These are phyloP conservation scores for Falco berigora DNA, from an alignment of 2,797 vertebrate species.

Conservation along the genomic window DNA sequence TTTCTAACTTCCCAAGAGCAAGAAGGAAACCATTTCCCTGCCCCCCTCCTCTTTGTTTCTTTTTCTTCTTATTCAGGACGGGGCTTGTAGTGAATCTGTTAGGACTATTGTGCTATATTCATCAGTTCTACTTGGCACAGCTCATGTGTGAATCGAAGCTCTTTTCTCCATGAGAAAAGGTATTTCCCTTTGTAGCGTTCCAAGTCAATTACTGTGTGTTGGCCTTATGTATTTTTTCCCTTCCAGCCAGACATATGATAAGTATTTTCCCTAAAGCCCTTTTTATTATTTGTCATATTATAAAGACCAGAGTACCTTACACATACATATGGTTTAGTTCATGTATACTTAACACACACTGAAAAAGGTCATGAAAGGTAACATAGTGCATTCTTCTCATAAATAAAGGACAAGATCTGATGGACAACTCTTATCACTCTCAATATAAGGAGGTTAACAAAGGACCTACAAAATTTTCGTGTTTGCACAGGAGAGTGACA, in stretches of 20 bases:
- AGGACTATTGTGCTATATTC: slow-evolving; percentile 26
- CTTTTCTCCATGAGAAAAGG: background rate
- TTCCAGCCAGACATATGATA: background rate
- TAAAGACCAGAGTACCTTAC: background rate
- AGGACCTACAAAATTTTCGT: background rate
- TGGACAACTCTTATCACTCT: background rate
- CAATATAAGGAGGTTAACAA: background rate
- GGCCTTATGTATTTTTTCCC: background rate
- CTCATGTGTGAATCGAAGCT: background rate
- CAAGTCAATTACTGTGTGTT: background rate
- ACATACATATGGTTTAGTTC: background rate
- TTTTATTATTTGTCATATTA: background rate
- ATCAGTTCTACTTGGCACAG: background rate
- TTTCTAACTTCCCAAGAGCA: slow-evolving; percentile 14
- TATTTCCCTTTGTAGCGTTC: background rate
- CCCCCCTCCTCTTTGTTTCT: slow-evolving; percentile 6
- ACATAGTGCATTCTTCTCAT: background rate
- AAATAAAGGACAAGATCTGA: background rate
- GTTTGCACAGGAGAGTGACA: background rate
- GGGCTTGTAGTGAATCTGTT: slow-evolving; percentile 12
- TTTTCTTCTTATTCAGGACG: background rate
- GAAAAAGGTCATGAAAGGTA: background rate
- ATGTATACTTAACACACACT: background rate
- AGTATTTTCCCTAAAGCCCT: background rate
- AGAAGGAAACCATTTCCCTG: slow-evolving; percentile 23